phyloP scores from a whole-genome alignment of 2,888 invertebrate species.

The Acanthococcus lagerstroemiae region DNA sequence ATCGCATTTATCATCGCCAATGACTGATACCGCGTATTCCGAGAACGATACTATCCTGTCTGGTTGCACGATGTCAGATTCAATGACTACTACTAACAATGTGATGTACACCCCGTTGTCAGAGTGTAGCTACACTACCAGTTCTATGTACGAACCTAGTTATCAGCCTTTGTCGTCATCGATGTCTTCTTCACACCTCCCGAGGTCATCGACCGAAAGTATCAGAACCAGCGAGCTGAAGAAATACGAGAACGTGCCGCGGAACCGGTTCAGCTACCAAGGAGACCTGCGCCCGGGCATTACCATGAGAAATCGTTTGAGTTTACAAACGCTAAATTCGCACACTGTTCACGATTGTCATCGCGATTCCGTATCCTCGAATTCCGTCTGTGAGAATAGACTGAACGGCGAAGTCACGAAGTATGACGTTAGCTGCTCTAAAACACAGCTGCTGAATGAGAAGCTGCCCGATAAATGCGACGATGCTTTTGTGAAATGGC shows the following conservation, averaged over 20 bases:
- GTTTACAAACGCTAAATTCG: constrained; percentile 10
- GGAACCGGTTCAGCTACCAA: constrained; percentile 40
- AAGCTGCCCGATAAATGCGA: not conserved
- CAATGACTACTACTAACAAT: constrained; percentile 37
- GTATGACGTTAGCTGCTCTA: not conserved
- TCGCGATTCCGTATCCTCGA: not conserved
- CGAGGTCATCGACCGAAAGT: constrained; percentile 13
- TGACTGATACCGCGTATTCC: constrained; percentile 39
- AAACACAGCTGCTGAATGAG: not conserved
- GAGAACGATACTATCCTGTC: constrained; percentile 39
- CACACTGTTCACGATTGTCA: not conserved
- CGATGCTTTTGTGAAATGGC: too few relatives aligned
- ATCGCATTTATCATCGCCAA: constrained; percentile 35
- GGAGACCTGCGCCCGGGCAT: constrained; percentile 29
- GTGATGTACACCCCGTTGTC: constrained; percentile 37
- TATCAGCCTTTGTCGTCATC: constrained; percentile 10
- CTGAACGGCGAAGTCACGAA: not conserved
- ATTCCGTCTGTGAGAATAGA: too few relatives aligned
- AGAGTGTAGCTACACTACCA: constrained; percentile 35
- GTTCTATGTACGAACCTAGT: constrained; percentile 15
- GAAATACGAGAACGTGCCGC: constrained; percentile 37
- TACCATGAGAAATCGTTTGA: constrained; percentile 3
- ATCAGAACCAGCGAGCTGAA: constrained; percentile 12
- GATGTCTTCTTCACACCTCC: constrained; percentile 21
- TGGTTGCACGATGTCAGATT: constrained; percentile 34